phyloP scores from a whole-genome alignment of 2,888 invertebrate genomes.

The Notocelia uddmanniana region DNA sequence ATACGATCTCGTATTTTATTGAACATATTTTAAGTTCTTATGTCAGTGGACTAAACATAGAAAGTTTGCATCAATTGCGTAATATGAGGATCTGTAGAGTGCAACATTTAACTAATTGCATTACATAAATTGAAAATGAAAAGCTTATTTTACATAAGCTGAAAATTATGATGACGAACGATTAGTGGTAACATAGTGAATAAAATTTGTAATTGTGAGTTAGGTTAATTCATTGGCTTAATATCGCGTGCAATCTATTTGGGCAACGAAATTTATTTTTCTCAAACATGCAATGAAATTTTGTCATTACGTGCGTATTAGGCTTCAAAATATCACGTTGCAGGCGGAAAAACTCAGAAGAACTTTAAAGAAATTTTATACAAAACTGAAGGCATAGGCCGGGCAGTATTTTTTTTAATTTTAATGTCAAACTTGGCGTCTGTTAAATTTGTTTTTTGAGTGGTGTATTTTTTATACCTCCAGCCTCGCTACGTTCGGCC shows the following conservation, averaged over 20 bases:
- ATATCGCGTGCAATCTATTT: neutral
- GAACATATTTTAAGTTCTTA: conserved; percentile 43
- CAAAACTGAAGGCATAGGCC: no score
- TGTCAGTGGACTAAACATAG: conserved; percentile 38
- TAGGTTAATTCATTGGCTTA: neutral
- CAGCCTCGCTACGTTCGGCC: no score
- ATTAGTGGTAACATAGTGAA: neutral
- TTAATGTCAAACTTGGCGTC: no score
- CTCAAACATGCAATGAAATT: no score
- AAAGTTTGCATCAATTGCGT: conserved; percentile 42
- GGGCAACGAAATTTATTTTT: neutral
- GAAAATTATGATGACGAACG: conserved; percentile 1
- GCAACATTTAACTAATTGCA: conserved; percentile 15
- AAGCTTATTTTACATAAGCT: conserved; percentile 28
- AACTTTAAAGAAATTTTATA: no score
- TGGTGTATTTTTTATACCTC: no score
- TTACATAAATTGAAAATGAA: conserved; percentile 32
- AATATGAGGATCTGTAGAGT: conserved; percentile 29
- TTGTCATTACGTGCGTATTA: no score
- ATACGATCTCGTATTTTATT: conserved; percentile 48
- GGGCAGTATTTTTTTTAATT: no score
- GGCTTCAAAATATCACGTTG: no score
- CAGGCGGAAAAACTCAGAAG: no score
- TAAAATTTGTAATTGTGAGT: neutral
- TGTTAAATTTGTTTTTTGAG: no score